Conservation (phyloP, 2,888 invertebrate species). For the Tolmerus cingulatus region DNA sequence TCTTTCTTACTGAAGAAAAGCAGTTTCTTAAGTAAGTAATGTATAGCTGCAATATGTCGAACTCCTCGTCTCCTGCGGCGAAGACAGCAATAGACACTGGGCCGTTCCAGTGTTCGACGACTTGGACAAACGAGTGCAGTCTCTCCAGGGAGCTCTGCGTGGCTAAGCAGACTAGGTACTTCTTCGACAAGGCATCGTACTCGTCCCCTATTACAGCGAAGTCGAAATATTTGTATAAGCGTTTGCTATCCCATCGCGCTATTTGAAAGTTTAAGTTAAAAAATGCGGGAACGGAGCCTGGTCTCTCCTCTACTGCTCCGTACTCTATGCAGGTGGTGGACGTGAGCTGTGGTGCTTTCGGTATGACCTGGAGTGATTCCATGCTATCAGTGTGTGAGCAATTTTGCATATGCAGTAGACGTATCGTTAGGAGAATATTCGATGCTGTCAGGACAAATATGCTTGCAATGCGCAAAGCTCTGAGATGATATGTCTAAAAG, state of each 20-base stretch:
- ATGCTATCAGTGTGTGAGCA: conserved; percentile 54
- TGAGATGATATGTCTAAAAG: conserved; percentile 12
- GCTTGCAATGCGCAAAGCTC: conserved; percentile 17
- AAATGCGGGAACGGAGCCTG: conserved; percentile 64
- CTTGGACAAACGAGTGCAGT: conserved; percentile 77
- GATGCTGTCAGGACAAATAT: conserved; percentile 6
- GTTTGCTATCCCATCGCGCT: conserved; percentile 78
- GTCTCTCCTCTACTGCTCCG: conserved; percentile 54
- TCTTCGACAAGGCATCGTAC: conserved; percentile 69
- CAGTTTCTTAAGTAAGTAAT: conserved; percentile 79
- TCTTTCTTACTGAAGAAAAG: conserved; percentile 74
- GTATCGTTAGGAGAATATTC: conserved; percentile 26
- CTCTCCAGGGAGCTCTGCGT: conserved; percentile 88
- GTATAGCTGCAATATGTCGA: conserved; percentile 76
- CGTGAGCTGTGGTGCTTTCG: conserved; percentile 49
- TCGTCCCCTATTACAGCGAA: conserved; percentile 74
- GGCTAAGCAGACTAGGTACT: conserved; percentile 75
- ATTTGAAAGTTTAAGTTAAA: conserved; percentile 71
- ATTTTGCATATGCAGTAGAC: conserved; percentile 63
- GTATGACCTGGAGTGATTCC: conserved; percentile 50
- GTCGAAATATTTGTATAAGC: conserved; percentile 77
- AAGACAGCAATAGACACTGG: conserved; percentile 86
- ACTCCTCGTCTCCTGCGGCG: conserved; percentile 80
- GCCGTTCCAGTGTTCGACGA: conserved; percentile 84
- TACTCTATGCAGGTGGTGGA: conserved; percentile 50